Percentiles rank a stretch among this genome's conserved stretches.
Conservation (phyloP, 1,140 invertebrate species). For the Drosophila serrata region DNA sequence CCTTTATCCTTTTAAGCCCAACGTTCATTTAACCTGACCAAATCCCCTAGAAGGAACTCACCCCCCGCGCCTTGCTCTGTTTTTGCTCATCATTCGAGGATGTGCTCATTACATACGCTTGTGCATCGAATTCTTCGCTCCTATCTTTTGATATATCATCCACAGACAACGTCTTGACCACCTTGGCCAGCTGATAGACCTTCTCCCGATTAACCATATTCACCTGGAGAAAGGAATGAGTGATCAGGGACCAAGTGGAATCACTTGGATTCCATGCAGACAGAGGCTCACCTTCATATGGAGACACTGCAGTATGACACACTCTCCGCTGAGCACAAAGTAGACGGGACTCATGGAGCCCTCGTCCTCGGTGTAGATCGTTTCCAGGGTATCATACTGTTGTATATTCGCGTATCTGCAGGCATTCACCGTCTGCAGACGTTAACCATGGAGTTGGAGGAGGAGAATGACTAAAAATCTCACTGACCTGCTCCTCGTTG, state of each 20-base stretch:
- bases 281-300: slow-evolving; percentile 56
- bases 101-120: slow-evolving; percentile 10
- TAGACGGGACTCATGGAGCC: slow-evolving; percentile 66
- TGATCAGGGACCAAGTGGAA: no score
- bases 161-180: background rate
- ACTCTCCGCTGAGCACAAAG: slow-evolving; percentile 81
- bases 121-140: slow-evolving; percentile 1
- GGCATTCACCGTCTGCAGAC: slow-evolving; percentile 52
- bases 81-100: slow-evolving; percentile 36
- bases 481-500: slow-evolving; percentile 62
- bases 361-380: slow-evolving; percentile 71
- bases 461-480: background rate
- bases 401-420: slow-evolving; percentile 57
- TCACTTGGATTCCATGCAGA: no score
- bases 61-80: slow-evolving; percentile 15
- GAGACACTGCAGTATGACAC: slow-evolving; percentile 77
- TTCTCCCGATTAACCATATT: slow-evolving; percentile 11
- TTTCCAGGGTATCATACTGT: slow-evolving; percentile 71
- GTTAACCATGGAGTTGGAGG: no score
- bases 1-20: no score
- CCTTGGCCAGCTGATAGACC: slow-evolving; percentile 12
- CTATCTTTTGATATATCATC: background rate
- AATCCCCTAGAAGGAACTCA: background rate
- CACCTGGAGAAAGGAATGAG: slow-evolving; percentile 2
- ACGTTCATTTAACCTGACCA: no score